Evolutionary conservation across 2,113 vertebrate genomes (phyloP), one percentile per base, ranked within the genome.

Genomic region (Urocolius indicus): DNA sequence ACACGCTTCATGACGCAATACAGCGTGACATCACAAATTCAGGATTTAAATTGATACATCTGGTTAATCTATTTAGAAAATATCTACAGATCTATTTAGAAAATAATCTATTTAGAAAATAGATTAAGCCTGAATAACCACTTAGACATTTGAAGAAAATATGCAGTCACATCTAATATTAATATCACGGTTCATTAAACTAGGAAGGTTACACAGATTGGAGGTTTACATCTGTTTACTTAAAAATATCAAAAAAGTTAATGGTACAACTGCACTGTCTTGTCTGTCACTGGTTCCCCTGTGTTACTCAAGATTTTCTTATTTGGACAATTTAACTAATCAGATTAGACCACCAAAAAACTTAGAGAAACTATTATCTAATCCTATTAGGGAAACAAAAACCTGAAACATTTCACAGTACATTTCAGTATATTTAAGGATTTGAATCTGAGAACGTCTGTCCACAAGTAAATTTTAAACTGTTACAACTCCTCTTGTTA

Each of bases 221-320:
- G 24, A 67, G 12, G 15, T 32, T 76, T 61, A 32, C 12, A 43
- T 7, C 6, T 3, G 3, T 51, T 57, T 55, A 21, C 18, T 38
- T 49, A 85, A 85, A 92, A 85, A 57, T 24, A 75, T 8, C 38
- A 48, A n/a, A 73, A 62, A 66, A 62, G 4, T 7, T 16, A 45
- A 66, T 13, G 21, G 20, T 45, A 46, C 34, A 82, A 12, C 16
- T 34, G 5, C 20, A 48, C 3, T 59, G 36, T 29, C 59, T n/a
- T 8, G 0, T 57, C 13, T 13, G 19, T 23, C 15, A 38, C 34
- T 11, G 2, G 0, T 59, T 11, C 46, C n/a, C 41, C 72, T 17
- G 43, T 3, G 9, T 52, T 20, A 89, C 19, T 81, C 27, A 6
- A 55, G 4, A 41, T 59, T 49, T 66, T 80, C n/a, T 71, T 63